Percentiles rank a stretch among this genome's conserved stretches.
phyloP scores from a whole-genome alignment of 1,140 invertebrate genomes.

The Eciton burchellii region DNA sequence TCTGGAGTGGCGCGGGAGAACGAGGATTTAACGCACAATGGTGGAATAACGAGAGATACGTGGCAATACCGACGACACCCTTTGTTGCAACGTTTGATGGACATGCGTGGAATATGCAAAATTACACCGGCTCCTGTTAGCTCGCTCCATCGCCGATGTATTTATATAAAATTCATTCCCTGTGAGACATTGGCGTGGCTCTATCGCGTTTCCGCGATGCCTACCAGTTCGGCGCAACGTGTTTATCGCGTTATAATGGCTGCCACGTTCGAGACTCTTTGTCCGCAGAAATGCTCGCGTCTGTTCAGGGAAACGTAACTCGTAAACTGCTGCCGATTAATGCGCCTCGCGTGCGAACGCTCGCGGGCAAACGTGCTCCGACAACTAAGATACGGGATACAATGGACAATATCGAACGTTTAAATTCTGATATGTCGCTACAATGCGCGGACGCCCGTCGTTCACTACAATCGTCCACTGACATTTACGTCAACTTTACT shows the following conservation, averaged over 20 bases:
- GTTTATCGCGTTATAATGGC: background rate
- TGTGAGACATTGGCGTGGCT: no score
- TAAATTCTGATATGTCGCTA: constrained; percentile 16
- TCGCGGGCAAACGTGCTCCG: constrained; percentile 1
- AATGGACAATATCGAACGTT: constrained; percentile 34
- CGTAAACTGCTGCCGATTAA: background rate
- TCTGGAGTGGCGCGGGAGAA: constrained; percentile 8
- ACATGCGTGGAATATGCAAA: background rate
- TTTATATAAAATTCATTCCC: no score
- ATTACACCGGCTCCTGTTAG: background rate
- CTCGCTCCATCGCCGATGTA: no score
- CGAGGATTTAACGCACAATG: constrained; percentile 16
- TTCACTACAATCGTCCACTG: background rate
- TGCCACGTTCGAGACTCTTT: background rate
- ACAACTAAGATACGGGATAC: constrained; percentile 2
- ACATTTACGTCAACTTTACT: constrained; percentile 37
- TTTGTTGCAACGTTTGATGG: constrained; percentile 16
- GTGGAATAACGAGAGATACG: constrained; percentile 21
- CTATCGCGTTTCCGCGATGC: no score
- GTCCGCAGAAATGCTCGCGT: background rate
- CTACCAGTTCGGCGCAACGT: no score
- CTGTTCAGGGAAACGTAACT: background rate
- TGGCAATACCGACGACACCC: constrained; percentile 3
- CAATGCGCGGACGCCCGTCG: background rate
- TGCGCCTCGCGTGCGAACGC: background rate